phyloP scores from a whole-genome alignment of 2,888 invertebrate genomes.

The Andrena dorsata region DNA sequence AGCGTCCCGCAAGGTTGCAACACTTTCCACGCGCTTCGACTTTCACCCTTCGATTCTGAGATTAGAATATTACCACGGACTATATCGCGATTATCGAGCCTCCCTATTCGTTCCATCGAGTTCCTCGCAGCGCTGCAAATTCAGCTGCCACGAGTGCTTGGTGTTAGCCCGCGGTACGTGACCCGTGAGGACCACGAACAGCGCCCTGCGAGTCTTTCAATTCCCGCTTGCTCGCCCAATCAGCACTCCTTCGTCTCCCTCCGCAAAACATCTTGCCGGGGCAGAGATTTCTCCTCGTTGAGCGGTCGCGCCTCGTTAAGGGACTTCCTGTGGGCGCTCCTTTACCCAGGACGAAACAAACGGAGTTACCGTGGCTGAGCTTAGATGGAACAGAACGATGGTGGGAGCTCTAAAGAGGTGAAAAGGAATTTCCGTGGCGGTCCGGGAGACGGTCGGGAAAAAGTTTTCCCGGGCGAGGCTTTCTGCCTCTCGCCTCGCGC shows the following conservation, averaged over 20 bases:
- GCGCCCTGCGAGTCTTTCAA: conserved; percentile 1
- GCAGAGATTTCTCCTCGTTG: conserved; percentile 27
- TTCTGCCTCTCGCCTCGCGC: not conserved
- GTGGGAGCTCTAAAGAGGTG: conserved; percentile 22
- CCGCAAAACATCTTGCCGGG: not conserved
- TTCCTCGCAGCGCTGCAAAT: too few relatives aligned
- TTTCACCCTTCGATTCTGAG: not conserved
- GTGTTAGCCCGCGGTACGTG: too few relatives aligned
- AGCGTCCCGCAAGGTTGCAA: not conserved
- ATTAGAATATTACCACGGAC: not conserved
- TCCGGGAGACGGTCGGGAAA: conserved; percentile 1
- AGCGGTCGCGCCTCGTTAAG: conserved; percentile 41
- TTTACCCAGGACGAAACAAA: conserved; percentile 41
- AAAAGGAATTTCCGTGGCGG: conserved; percentile 47
- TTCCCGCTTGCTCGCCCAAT: not conserved
- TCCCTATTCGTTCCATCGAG: too few relatives aligned
- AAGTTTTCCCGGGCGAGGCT: conserved; percentile 17
- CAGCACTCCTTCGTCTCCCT: not conserved
- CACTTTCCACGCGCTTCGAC: not conserved
- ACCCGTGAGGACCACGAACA: not conserved
- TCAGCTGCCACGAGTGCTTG: too few relatives aligned
- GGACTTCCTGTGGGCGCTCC: conserved; percentile 31
- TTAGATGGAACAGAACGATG: conserved; percentile 1
- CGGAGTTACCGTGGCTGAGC: conserved; percentile 46
- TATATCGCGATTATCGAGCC: too few relatives aligned